Evolutionary conservation across 2,888 invertebrate species (phyloP).

Genomic region (Abscondita cerata): DNA sequence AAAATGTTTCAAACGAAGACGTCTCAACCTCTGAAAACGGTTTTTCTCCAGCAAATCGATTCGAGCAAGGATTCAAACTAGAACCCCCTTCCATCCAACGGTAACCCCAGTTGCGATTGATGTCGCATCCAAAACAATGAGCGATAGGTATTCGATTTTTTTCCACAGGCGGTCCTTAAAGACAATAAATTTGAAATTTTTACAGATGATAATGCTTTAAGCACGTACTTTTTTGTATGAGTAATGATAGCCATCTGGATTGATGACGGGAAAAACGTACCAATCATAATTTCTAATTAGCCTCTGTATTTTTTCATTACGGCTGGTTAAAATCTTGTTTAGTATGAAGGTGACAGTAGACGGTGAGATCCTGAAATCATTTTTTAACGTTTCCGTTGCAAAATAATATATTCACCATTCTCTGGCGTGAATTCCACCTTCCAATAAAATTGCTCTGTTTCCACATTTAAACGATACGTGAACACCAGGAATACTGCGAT

Average conservation of each 20-base stretch:
- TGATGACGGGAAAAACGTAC: slow-evolving; percentile 74
- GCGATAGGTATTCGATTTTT: slow-evolving; percentile 67
- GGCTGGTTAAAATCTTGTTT: slow-evolving; percentile 35
- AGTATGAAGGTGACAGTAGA: slow-evolving; percentile 45
- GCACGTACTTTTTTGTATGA: slow-evolving; percentile 65
- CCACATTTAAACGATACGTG: slow-evolving; percentile 57
- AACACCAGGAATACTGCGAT: slow-evolving; percentile 66
- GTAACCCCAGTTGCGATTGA: slow-evolving; percentile 80
- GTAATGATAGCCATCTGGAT: slow-evolving; percentile 75
- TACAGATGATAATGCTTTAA: neutral
- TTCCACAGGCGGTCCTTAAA: slow-evolving; percentile 72
- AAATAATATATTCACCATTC: slow-evolving; percentile 50
- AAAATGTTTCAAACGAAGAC: slow-evolving; percentile 62
- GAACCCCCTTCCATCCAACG: slow-evolving; percentile 70
- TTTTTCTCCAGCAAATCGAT: slow-evolving; percentile 69
- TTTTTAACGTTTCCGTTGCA: neutral
- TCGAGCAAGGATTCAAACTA: slow-evolving; percentile 64
- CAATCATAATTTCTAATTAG: slow-evolving; percentile 68
- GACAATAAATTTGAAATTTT: neutral
- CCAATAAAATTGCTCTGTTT: slow-evolving; percentile 67
- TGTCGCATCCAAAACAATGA: slow-evolving; percentile 71
- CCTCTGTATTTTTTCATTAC: slow-evolving; percentile 43
- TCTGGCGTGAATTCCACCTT: slow-evolving; percentile 62
- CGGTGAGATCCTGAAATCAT: slow-evolving; percentile 52
- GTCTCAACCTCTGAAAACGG: slow-evolving; percentile 78